These are phyloP conservation scores for Patiria miniata DNA, from an alignment of 35 echinoderm and acorn worm genomes.

Conservation along the genomic window DNA sequence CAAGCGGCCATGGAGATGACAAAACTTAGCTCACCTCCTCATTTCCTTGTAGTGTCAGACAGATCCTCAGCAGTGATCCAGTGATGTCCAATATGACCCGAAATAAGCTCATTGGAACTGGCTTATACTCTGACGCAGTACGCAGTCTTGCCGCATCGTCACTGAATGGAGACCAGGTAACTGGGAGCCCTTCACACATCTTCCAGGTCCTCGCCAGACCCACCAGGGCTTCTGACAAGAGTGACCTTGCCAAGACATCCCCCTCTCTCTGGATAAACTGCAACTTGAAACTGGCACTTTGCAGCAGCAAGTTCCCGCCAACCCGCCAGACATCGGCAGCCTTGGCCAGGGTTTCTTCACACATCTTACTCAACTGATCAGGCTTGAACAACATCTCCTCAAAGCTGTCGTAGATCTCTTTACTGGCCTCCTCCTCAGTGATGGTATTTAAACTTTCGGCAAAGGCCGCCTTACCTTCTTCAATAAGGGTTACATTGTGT, in stretches of 20 bases:
- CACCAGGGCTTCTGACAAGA: conserved; percentile 59
- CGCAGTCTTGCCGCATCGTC: not conserved
- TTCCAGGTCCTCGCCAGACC: conserved; percentile 51
- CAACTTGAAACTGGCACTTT: conserved; percentile 40
- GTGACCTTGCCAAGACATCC: not conserved
- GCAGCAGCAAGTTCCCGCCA: conserved; percentile 42
- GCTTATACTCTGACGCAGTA: conserved; percentile 29
- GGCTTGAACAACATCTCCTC: not conserved
- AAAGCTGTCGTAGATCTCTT: not conserved
- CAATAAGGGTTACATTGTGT: not conserved
- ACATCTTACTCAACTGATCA: conserved; percentile 33
- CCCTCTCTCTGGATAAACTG: conserved; percentile 46
- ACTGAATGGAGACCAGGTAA: conserved; percentile 35
- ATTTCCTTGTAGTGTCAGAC: conserved; percentile 43
- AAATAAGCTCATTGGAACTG: conserved; percentile 26
- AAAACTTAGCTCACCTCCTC: conserved; percentile 15
- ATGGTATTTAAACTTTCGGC: not conserved
- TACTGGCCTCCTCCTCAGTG: not conserved
- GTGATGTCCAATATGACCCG: conserved; percentile 56
- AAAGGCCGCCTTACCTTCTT: conserved; percentile 15
- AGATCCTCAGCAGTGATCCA: conserved; percentile 61
- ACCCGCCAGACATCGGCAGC: conserved; percentile 79
- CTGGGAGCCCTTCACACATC: conserved; percentile 40
- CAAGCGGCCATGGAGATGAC: too few relatives aligned
- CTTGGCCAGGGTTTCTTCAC: conserved; percentile 44